Conservation (phyloP, 2,113 vertebrate genomes). For the Erythrocercus mccallii region DNA sequence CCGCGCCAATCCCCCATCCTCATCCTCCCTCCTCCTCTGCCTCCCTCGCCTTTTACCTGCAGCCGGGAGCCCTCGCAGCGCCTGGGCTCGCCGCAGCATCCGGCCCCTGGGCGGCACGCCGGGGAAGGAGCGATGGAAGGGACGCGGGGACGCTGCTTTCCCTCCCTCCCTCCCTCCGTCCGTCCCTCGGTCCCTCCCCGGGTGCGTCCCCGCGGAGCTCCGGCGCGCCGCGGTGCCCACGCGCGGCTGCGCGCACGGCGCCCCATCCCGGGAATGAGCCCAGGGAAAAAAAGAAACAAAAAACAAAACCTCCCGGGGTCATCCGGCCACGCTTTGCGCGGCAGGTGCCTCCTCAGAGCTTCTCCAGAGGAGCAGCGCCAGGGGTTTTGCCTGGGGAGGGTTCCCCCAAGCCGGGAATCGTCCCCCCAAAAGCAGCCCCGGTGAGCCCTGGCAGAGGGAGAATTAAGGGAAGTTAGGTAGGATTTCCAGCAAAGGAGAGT, state of each 20-base stretch:
- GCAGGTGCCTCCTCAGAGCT: fast-evolving
- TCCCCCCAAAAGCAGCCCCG: neutral
- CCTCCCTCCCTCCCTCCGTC: neutral
- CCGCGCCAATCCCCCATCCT: neutral
- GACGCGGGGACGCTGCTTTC: neutral
- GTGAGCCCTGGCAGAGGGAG: fast-evolving
- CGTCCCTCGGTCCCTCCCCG: neutral
- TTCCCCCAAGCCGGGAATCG: fast-evolving
- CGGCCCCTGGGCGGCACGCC: neutral
- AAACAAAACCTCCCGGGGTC: neutral
- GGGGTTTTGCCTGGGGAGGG: fast-evolving
- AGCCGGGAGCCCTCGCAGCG: neutral
- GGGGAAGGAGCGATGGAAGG: neutral
- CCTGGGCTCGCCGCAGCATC: neutral
- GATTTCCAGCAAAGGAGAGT: fast-evolving
- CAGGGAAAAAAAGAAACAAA: too few species aligned
- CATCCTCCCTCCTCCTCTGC: neutral
- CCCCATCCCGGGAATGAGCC: neutral
- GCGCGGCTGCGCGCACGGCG: slow-evolving; percentile 20
- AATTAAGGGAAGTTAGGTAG: fast-evolving
- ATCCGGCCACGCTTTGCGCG: neutral
- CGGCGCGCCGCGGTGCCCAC: slow-evolving; percentile 2
- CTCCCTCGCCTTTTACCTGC: neutral
- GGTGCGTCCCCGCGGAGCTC: neutral
- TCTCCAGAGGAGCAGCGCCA: fast-evolving